These are phyloP conservation scores for Heteromyza rotundicornis DNA, from an alignment of 2,888 invertebrate species.

Conservation along the genomic window DNA sequence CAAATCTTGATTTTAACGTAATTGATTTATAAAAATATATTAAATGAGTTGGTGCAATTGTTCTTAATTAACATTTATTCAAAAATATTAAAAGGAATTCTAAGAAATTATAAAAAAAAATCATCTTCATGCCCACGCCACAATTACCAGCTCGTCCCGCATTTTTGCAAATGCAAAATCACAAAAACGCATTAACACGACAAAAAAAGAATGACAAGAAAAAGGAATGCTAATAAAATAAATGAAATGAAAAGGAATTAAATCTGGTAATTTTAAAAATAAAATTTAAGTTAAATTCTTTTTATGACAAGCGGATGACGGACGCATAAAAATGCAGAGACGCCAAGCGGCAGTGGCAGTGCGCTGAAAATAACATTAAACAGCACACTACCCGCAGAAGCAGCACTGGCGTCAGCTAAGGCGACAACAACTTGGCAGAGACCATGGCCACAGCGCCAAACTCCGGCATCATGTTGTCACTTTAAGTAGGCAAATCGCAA, in stretches of 20 bases:
- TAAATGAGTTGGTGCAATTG: too few species aligned
- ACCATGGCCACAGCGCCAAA: background rate
- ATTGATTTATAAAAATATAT: too few species aligned
- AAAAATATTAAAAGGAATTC: too few species aligned
- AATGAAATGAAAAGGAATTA: background rate
- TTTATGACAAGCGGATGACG: slow-evolving; percentile 1
- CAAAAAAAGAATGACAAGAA: background rate
- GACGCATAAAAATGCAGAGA: background rate
- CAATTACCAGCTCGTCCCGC: too few species aligned
- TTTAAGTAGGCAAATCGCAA: slow-evolving; percentile 1
- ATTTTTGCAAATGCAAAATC: too few species aligned
- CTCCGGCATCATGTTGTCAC: slow-evolving; percentile 4
- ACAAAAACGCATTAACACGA: background rate
- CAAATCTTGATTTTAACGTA: too few species aligned
- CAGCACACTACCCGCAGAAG: background rate
- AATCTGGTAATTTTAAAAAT: background rate
- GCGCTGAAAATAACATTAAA: background rate
- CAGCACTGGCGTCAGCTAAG: background rate
- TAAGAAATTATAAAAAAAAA: too few species aligned
- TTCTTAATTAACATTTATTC: too few species aligned
- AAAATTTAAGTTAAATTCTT: background rate
- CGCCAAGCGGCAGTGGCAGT: background rate
- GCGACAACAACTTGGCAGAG: background rate
- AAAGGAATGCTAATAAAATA: background rate
- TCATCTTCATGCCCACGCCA: background rate